Evolutionary conservation across 2,888 invertebrate genomes (phyloP), one percentile per base, ranked within the genome.

Genomic region (Synergus laeviventris): DNA sequence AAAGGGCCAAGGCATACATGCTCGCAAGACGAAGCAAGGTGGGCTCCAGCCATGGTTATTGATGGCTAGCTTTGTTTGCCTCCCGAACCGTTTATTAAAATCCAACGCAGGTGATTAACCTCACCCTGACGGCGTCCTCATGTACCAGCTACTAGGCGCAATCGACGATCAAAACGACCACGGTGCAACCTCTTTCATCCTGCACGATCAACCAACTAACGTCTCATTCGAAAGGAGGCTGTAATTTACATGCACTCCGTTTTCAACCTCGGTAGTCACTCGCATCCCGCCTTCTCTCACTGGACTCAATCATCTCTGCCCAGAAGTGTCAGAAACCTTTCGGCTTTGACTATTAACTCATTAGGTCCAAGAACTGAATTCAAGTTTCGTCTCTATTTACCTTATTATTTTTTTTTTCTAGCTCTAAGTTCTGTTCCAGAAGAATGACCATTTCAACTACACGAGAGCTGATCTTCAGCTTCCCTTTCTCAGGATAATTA

Each of bases 21-120:
- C 74, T 66, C 76, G 75, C 70, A 66, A 77, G 74, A 64, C 49
- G 74, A 78, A 77, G 75, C 77, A 73, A 77, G 74, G 74, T 77
- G 78, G 79, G 76, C 81, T 82, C 81, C 80, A 64, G 80, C 81
- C 78, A 80, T 81, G 85, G 87, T 89, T 89, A 89, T 89, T 89
- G 89, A 89, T 89, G 89, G 86, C 86, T 89, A 87, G 87, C 86
- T 87, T 88, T 88, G 87, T 87, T 88, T 88, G 87, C 87, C 85
- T 86, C 85, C 83, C 84, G 85, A 89, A 89, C 86, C 89, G 87
- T 89, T 89, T 89, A 89, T 89, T 89, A 89, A 89, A 89, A 89
- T 87, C 85, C 86, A 84, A 84, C 85, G 84, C 82, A 85, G 85
- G 86, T 88, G 88, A 89, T 89, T 88, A 89, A 88, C 87, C 86